Conservation (phyloP, 2,797 vertebrate genomes). For the Leucoraja ocellata region DNA sequence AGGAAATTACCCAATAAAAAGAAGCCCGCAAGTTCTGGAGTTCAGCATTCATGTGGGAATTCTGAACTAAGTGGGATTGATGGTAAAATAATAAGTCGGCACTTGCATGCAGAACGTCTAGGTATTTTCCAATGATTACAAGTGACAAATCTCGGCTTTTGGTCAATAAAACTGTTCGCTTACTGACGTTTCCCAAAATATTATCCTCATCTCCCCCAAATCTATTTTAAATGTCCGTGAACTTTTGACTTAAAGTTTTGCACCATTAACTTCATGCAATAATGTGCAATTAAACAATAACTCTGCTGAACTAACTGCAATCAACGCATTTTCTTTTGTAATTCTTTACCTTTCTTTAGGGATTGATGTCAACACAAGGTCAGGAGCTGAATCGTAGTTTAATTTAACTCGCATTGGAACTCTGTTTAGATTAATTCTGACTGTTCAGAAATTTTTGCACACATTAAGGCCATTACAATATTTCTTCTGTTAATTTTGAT, state of each 20-base stretch:
- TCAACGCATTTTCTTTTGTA: constrained; percentile 36
- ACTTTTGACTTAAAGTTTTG: not conserved
- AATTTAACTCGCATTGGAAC: constrained; percentile 49
- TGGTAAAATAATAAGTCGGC: too few relatives aligned
- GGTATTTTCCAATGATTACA: too few relatives aligned
- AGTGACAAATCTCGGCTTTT: not conserved
- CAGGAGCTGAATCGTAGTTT: constrained; percentile 68
- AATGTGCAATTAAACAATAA: not conserved
- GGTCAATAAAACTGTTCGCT: not conserved
- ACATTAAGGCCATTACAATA: constrained; percentile 62
- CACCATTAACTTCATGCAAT: not conserved
- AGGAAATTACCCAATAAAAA: too few relatives aligned
- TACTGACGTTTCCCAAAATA: not conserved
- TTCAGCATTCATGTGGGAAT: too few relatives aligned
- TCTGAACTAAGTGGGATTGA: too few relatives aligned
- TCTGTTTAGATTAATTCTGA: constrained; percentile 64
- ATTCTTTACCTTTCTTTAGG: constrained; percentile 46
- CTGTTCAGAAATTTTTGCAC: constrained; percentile 57
- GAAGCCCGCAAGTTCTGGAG: too few relatives aligned
- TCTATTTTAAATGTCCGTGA: not conserved
- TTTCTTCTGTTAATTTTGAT: constrained; percentile 36
- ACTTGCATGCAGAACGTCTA: too few relatives aligned
- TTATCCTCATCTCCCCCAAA: not conserved
- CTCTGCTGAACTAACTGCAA: not conserved
- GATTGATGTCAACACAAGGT: constrained; percentile 67